Conservation (phyloP, 2,797 vertebrate species). For the Lycodopsis pacificus region DNA sequence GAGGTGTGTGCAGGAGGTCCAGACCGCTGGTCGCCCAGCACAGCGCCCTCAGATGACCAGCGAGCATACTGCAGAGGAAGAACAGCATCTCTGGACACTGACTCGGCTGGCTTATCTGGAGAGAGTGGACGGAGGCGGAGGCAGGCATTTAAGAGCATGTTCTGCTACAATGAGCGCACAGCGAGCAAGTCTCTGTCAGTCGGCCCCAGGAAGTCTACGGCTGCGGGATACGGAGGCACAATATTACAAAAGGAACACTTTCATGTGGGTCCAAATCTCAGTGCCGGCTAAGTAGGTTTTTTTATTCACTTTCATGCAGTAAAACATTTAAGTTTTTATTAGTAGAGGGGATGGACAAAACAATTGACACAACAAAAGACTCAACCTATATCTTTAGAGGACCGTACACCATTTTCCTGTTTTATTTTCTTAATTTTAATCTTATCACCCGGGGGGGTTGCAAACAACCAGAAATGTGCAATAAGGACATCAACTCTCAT, state of each 20-base stretch:
- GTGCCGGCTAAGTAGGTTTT: not conserved
- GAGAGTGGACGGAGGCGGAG: slow-evolving; percentile 20
- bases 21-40: slow-evolving; percentile 82
- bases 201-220: not conserved
- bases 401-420: not conserved
- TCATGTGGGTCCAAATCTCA: not conserved
- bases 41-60: slow-evolving; percentile 85
- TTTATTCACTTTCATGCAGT: not conserved
- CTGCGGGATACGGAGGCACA: slow-evolving; percentile 11
- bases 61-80: slow-evolving; percentile 90
- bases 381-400: not conserved
- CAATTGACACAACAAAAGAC: not conserved
- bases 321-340: not conserved
- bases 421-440: not conserved
- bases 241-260: not conserved
- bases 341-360: not conserved
- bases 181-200: not conserved
- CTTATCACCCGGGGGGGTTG: not conserved
- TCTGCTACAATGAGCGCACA: not conserved
- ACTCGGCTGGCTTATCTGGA: slow-evolving; percentile 85
- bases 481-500: not conserved
- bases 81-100: slow-evolving; percentile 88
- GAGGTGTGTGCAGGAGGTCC: slow-evolving; percentile 63
- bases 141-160: not conserved
- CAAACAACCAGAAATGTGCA: not conserved